These are phyloP conservation scores for Protodeltote pygarga DNA, from an alignment of 2,888 invertebrate genomes.

Conservation along the genomic window DNA sequence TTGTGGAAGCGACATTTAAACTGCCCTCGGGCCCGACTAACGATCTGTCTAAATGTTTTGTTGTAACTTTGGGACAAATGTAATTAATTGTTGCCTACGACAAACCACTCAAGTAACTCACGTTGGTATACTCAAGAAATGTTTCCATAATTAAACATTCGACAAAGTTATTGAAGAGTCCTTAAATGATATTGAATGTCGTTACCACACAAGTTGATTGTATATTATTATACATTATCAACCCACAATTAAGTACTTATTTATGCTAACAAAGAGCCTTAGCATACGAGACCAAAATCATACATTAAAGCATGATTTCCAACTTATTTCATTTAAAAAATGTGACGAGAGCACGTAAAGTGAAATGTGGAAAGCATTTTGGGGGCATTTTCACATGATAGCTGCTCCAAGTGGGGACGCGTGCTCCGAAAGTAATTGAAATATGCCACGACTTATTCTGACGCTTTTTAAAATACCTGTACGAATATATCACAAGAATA, in stretches of 20 bases:
- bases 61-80: background rate
- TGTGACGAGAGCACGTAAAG: constrained; percentile 7
- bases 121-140: too few relatives aligned
- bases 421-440: constrained; percentile 38
- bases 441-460: constrained; percentile 32
- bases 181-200: too few relatives aligned
- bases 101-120: too few relatives aligned
- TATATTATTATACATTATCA: too few relatives aligned
- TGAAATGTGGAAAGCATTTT: constrained; percentile 21
- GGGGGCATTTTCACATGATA: constrained; percentile 27
- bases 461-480: constrained; percentile 18
- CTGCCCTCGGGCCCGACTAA: background rate
- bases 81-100: too few relatives aligned
- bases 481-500: constrained; percentile 19
- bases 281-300: background rate
- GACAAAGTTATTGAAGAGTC: too few relatives aligned
- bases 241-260: background rate
- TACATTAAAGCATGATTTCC: background rate
- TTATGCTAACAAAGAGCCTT: background rate
- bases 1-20: background rate
- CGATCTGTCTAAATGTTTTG: background rate
- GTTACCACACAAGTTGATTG: too few relatives aligned
- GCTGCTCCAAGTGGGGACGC: constrained; percentile 16
- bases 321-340: constrained; percentile 2
- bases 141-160: too few relatives aligned